Evolutionary conservation across 1,140 invertebrate genomes (phyloP).

Genomic region (Episyrphus balteatus): DNA sequence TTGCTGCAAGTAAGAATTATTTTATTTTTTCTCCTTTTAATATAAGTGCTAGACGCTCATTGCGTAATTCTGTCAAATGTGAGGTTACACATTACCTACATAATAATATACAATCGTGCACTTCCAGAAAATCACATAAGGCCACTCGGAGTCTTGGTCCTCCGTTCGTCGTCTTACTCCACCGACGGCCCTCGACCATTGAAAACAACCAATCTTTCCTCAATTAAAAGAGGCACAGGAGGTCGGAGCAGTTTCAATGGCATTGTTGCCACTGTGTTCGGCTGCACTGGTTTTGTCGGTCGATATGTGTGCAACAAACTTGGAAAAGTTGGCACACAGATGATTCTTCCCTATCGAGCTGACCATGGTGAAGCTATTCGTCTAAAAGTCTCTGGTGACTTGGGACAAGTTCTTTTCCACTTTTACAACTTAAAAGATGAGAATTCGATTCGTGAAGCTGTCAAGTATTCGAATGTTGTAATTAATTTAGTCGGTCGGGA

Average conservation of each 20-base stretch:
- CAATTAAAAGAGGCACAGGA: slow-evolving; percentile 76
- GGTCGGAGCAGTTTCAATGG: slow-evolving; percentile 95
- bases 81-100: neutral
- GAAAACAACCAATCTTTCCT: slow-evolving; percentile 41
- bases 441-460: slow-evolving; percentile 70
- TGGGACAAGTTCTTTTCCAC: slow-evolving; percentile 90
- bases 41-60: too few species aligned
- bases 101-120: neutral
- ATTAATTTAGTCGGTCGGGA: slow-evolving; percentile 90
- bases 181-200: slow-evolving; percentile 27
- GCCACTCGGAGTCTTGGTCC: slow-evolving; percentile 25
- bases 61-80: too few species aligned
- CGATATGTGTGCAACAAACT: slow-evolving; percentile 74
- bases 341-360: slow-evolving; percentile 84
- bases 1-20: slow-evolving; percentile 26
- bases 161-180: slow-evolving; percentile 18
- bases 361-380: slow-evolving; percentile 67
- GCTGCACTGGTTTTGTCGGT: slow-evolving; percentile 80
- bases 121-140: slow-evolving; percentile 25
- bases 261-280: slow-evolving; percentile 94
- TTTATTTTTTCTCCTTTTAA: slow-evolving; percentile 25
- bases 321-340: slow-evolving; percentile 77
- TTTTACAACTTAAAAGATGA: slow-evolving; percentile 80
- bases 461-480: slow-evolving; percentile 95
- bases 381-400: slow-evolving; percentile 80